These are phyloP conservation scores for Propithecus deckenii DNA, from an alignment of 2,797 vertebrate species.

Conservation along the genomic window DNA sequence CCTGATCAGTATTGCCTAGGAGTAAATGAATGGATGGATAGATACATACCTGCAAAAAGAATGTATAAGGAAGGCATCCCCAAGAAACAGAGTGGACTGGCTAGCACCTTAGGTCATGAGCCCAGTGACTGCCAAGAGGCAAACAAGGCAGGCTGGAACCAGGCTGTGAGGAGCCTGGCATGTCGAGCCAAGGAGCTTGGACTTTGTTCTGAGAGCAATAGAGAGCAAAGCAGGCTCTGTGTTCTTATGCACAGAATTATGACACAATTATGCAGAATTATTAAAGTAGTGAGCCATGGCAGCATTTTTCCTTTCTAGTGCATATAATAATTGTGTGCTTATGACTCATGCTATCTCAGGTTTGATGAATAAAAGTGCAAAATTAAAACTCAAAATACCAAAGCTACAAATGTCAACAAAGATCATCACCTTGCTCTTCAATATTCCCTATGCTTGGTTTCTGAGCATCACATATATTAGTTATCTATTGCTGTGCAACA, in stretches of 20 bases:
- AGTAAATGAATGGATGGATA: neutral
- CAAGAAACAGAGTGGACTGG: neutral
- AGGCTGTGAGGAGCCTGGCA: neutral
- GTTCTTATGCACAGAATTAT: neutral
- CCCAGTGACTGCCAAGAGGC: neutral
- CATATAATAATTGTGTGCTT: neutral
- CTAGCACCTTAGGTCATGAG: neutral
- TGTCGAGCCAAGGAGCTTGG: neutral
- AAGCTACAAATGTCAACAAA: neutral
- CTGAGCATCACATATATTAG: neutral
- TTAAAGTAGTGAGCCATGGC: neutral
- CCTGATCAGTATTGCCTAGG: neutral
- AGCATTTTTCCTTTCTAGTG: neutral
- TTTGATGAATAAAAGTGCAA: neutral
- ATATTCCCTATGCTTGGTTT: neutral
- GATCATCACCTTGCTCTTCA: neutral
- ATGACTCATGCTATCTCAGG: neutral
- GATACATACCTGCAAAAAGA: neutral
- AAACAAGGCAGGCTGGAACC: neutral
- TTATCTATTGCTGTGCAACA: neutral
- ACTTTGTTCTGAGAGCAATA: neutral
- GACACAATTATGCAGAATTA: neutral
- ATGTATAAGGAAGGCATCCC: neutral
- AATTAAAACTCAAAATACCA: constrained; percentile 11
- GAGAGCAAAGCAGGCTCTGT: neutral